Conservation (phyloP, 2,797 vertebrate genomes). For the Yasuhikotakia modesta region DNA sequence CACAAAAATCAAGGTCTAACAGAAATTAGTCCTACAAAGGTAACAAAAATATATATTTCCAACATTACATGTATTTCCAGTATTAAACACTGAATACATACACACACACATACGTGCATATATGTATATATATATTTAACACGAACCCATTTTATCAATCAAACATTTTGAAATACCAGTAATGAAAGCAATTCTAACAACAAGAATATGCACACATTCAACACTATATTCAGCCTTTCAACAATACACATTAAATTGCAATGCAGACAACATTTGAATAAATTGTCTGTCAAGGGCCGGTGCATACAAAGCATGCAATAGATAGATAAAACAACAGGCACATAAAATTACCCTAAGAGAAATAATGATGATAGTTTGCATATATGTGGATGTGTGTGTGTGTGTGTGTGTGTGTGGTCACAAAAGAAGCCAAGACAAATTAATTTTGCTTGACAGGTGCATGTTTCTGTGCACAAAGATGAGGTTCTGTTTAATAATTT, state of each 20-base stretch:
- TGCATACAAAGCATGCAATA: conserved; percentile 56
- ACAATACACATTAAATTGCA: conserved; percentile 56
- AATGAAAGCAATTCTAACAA: conserved; percentile 60
- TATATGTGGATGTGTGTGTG: no score
- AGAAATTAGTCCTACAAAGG: neutral
- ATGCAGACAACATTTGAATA: conserved; percentile 49
- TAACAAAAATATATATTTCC: conserved; percentile 25
- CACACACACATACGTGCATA: no score
- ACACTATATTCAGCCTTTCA: conserved; percentile 64
- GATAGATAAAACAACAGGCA: conserved; percentile 49
- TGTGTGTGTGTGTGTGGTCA: no score
- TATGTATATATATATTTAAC: neutral
- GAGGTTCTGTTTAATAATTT: neutral
- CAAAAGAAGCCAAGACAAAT: no score
- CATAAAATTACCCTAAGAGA: conserved; percentile 19
- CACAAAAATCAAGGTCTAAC: neutral
- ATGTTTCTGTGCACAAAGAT: no score
- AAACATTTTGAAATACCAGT: conserved; percentile 48
- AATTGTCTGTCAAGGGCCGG: conserved; percentile 45
- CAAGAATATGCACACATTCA: conserved; percentile 66
- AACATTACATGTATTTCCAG: no score
- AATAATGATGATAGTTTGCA: neutral
- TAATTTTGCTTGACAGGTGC: no score
- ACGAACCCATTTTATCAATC: conserved; percentile 55
- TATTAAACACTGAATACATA: no score